phyloP scores from a whole-genome alignment of 2,888 invertebrate species.

The Epinotia bilunana region DNA sequence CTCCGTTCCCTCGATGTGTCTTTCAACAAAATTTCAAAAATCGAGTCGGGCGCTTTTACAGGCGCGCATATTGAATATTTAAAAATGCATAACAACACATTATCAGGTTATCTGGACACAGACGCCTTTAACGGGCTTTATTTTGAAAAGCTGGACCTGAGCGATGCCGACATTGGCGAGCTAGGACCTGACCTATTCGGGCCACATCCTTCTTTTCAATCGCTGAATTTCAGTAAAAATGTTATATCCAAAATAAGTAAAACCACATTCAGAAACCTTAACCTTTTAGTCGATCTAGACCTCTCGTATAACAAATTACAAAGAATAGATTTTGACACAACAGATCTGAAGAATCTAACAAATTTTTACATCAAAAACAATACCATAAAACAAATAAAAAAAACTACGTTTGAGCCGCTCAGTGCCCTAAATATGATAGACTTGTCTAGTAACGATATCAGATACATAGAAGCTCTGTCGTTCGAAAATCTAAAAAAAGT shows the following conservation, averaged over 20 bases:
- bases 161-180: conserved; percentile 23
- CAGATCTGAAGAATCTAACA: conserved; percentile 18
- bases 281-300: conserved; percentile 21
- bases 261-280: conserved; percentile 30
- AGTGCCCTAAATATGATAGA: conserved; percentile 13
- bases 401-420: conserved; percentile 7
- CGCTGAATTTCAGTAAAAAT: conserved; percentile 29
- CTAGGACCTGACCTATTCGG: conserved; percentile 30
- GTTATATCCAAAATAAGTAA: conserved; percentile 29
- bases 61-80: conserved; percentile 32
- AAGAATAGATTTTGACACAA: conserved; percentile 22
- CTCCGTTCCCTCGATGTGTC: conserved; percentile 28
- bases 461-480: conserved; percentile 14
- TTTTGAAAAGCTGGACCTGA: conserved; percentile 25
- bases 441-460: conserved; percentile 30
- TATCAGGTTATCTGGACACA: conserved; percentile 24
- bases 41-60: conserved; percentile 33
- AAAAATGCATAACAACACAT: conserved; percentile 30
- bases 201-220: conserved; percentile 12
- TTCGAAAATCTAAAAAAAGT: conserved; percentile 22
- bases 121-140: conserved; percentile 34
- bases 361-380: conserved; percentile 30
- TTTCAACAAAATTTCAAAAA: conserved; percentile 23
- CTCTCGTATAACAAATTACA: conserved; percentile 30
- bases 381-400: conserved; percentile 6